Evolutionary conservation across 1,140 invertebrate genomes (phyloP).

Genomic region (Penaeus japonicus): DNA sequence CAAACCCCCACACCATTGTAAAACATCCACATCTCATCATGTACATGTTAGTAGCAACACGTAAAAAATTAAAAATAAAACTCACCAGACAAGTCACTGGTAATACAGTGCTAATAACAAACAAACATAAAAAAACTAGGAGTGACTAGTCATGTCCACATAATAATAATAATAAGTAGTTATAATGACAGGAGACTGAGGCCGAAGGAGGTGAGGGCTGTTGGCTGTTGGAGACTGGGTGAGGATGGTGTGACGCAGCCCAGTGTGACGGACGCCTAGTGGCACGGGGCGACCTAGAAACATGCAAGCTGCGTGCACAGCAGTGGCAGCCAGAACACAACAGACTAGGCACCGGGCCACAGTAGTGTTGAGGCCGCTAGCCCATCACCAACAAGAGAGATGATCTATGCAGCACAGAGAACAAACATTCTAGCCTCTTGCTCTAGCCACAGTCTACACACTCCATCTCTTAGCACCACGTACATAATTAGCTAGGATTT

Average conservation of each 20-base stretch:
- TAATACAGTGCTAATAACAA: slow-evolving; percentile 54
- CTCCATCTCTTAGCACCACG: slow-evolving; percentile 51
- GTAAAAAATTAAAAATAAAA: slow-evolving; percentile 56
- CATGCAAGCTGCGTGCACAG: slow-evolving; percentile 58
- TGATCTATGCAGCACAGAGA: slow-evolving; percentile 48
- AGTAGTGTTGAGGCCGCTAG: slow-evolving; percentile 47
- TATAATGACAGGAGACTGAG: slow-evolving; percentile 53
- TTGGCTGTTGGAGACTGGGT: slow-evolving; percentile 55
- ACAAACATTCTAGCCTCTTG: slow-evolving; percentile 54
- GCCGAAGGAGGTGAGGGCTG: slow-evolving; percentile 53
- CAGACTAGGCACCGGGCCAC: slow-evolving; percentile 50
- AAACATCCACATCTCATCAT: slow-evolving; percentile 55
- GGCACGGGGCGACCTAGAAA: slow-evolving; percentile 37
- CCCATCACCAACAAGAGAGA: slow-evolving; percentile 39
- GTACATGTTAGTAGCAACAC: slow-evolving; percentile 56
- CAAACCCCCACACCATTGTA: slow-evolving; percentile 57
- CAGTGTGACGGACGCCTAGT: slow-evolving; percentile 48
- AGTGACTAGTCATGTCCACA: slow-evolving; percentile 54
- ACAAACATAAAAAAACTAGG: slow-evolving; percentile 47
- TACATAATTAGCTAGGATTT: slow-evolving; percentile 47
- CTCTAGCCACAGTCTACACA: slow-evolving; percentile 54
- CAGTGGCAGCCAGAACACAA: slow-evolving; percentile 55
- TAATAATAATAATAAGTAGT: slow-evolving; percentile 51
- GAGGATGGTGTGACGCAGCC: slow-evolving; percentile 55
- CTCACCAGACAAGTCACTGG: slow-evolving; percentile 57